Base-by-base conservation (phyloP, 2,797 vertebrate genomes). In the Phataginus tetradactyla region DNA sequence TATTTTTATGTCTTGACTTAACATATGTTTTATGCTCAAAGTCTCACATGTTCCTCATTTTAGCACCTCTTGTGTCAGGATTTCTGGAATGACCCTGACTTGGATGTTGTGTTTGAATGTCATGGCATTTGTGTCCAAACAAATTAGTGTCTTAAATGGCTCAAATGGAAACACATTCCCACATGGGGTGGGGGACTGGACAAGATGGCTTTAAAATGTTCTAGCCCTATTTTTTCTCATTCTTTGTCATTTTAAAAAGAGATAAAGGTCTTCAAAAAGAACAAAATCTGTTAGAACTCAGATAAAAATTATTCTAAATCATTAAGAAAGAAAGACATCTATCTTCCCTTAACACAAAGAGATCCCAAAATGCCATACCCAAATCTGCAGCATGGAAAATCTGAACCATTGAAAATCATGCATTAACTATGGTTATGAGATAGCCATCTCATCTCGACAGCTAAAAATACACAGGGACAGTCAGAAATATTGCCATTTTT, bases 401-500 rank as follows among this genome's bases (percentile, higher is more conserved):
- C 92, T 97, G 97, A 96, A 95, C 93, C 97, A 97, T 93, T 98
- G 97, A 98, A 97, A 97, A 98, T 98, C 93, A 95, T 85, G 84
- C 96, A 97, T 97, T 96, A 96, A 91, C 96, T 96, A 69, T 75
- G 93, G 96, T 94, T 97, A 93, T 91, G 80, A 96, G 97, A 98
- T 98, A 97, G 79, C 94, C 84, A 98, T 98, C 97, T 97, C 95
- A 93, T 97, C 96, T 96, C 29, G 1, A 96, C 61, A 96, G 97
- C 97, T 98, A 98, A 98, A 98, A 98, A 97, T 98, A 98, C 83
- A 97, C 97, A 97, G 63, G 95, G 95, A 96, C 97, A 94, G 95
- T 97, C 94, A 97, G 97, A 98, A 97, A 97, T 95, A 96, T 94
- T 96, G 95, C 94, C 75, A 84, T 95, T 84, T 97, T 96, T 95